Evolutionary conservation across 2,113 vertebrate genomes (phyloP), one percentile per base, ranked within the genome.

Genomic region (Seriola rivoliana): DNA sequence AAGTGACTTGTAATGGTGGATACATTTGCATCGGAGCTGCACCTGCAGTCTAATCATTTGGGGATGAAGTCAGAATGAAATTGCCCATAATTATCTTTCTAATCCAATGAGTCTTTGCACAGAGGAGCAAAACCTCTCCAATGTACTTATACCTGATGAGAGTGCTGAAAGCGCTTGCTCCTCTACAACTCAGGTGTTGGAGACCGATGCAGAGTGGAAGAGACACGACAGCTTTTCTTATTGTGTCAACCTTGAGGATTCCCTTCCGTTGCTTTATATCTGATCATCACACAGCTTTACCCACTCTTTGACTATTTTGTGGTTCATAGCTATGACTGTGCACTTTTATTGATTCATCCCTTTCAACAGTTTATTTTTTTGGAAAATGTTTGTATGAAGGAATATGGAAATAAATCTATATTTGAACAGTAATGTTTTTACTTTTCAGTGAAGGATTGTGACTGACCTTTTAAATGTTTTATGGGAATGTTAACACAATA

Each of bases 341-440:
- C 89, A 91, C 91, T 87, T 90, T 86, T 85, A 85, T 86, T 83
- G 77, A 93, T 85, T 91, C 74, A 80, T 72, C 66, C 16, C 11
- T 88, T 83, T 82, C 62, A 85, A 80, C 84, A 85, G 72, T 90
- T 89, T 93, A 88, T 90, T 91, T 89, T 91, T 88, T 77, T 75
- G 60, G 8, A 63, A 50, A 72, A 85, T 91, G 88, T 93, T 95
- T 93, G 91, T 93, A 93, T 90, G 63, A 90, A 82, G 74, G 70
- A 87, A 81, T 67, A 82, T 82, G 70, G 54, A 89, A 93, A 94
- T 93, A 94, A 93, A 94, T 94, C 74, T 94, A 93, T 94, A 93
- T 93, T 93, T 94, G 84, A 91, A 85, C 71, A 89, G 52, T 78
- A 63, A 78, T 21, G 32, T 12, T 73, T 78, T 65, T 75, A 40